Evolutionary conservation across 64 coral and sea anemone genomes (phyloP), one percentile per base, ranked within the genome.

Genomic region (Exaiptasia diaphana): DNA sequence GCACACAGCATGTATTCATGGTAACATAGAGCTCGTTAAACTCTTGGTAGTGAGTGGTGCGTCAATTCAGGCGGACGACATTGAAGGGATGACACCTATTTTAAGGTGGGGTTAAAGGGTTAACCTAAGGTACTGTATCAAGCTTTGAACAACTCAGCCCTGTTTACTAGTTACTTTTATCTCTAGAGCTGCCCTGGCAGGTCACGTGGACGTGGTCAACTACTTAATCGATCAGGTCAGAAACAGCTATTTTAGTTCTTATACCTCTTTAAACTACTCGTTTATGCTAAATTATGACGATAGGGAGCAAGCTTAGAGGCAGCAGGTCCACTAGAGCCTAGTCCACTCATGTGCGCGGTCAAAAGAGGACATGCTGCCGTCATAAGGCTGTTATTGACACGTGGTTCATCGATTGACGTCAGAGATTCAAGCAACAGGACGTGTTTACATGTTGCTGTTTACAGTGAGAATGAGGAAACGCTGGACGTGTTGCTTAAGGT

Each of bases 31-130:
- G 33, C 55, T 87, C 20, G 73, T 78, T 10, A 76, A 68, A 44
- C 67, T 76, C 31, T 15, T 87, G 20, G 43, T 87, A 23, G 67
- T 73, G 24, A 52, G 71, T 14, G 74, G 44, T 15, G 62, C 37
- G 25, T 27, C 70, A 1, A 53, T 69, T 2, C 45, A 87, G 24
- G 58, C 52, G 40, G 84, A 87, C 21, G 84, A 87, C 27, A 68
- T 37, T 1, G 84, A 78, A 77, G 84, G 84, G 12, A 87, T 87
- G 84, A 87, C 84, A 26, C 84, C 84, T 8, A 77, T 87, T 18
- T 50, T 87, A 5, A 87, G 84, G 84, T 87, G 14, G 34, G 28
- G 58, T 62, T 12, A 62, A 17, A 23, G 0, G 52, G 18, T 62
- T 62, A 4, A 15, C 43, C 33, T 35, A 17, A 0, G 20, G 22